These are phyloP conservation scores for Temnothorax unifasciatus DNA, from an alignment of 2,888 invertebrate genomes.

Conservation along the genomic window DNA sequence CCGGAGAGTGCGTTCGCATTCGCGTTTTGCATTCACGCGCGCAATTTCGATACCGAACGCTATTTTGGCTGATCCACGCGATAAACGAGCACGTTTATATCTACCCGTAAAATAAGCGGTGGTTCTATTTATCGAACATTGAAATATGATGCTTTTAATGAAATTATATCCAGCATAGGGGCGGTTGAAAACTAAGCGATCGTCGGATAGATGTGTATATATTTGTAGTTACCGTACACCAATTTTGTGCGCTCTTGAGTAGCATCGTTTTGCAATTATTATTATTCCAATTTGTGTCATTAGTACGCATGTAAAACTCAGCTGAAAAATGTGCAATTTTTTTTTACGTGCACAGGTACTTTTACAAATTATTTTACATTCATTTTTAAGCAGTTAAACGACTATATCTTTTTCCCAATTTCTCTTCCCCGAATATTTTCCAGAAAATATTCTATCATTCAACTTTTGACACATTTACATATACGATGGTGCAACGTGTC, in stretches of 20 bases:
- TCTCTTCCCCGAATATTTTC: slow-evolving; percentile 5
- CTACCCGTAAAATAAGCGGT: slow-evolving; percentile 46
- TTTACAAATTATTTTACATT: slow-evolving; percentile 1
- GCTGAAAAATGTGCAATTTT: background rate
- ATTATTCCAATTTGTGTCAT: background rate
- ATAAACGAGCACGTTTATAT: slow-evolving; percentile 37
- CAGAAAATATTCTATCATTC: background rate
- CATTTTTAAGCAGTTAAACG: background rate
- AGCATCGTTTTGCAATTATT: slow-evolving; percentile 30
- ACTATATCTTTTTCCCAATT: background rate
- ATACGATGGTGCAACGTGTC: slow-evolving; percentile 19
- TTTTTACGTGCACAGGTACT: background rate
- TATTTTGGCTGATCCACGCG: slow-evolving; percentile 34
- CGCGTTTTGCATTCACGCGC: slow-evolving; percentile 15
- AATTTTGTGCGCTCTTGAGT: background rate
- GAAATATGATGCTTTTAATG: slow-evolving; percentile 60
- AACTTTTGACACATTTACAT: background rate
- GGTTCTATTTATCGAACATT: slow-evolving; percentile 48
- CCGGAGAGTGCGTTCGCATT: background rate
- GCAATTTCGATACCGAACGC: slow-evolving; percentile 28
- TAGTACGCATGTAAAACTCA: background rate
- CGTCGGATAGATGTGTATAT: background rate
- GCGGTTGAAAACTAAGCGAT: slow-evolving; percentile 15
- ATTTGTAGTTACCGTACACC: background rate
- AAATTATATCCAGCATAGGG: slow-evolving; percentile 39